Evolutionary conservation across 2,113 vertebrate genomes (phyloP).

Genomic region (Emydocephalus ijimae): DNA sequence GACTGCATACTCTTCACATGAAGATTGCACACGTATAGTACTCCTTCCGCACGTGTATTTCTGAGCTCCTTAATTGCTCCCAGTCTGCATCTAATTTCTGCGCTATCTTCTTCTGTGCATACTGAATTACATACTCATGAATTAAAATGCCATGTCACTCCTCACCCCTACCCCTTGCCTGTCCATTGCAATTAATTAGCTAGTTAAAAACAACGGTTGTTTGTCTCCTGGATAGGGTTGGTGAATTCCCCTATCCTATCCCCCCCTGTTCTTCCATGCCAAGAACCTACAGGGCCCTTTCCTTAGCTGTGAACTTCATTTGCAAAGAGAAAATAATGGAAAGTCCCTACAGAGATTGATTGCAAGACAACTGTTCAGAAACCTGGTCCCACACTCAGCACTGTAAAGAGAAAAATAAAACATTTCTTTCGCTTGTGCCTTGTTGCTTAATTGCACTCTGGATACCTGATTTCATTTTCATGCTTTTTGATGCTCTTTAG

Average conservation of each 20-base stretch:
- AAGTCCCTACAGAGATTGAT: constrained; percentile 8
- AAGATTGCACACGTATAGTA: not conserved
- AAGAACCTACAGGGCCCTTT: constrained; percentile 29
- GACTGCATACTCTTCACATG: not conserved
- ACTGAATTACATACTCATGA: not conserved
- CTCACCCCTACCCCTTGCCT: rapidly evolving
- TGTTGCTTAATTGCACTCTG: constrained; percentile 57
- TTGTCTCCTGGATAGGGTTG: constrained; percentile 43
- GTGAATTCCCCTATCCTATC: constrained; percentile 25
- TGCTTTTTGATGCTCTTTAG: constrained; percentile 33
- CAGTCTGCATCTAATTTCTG: not conserved
- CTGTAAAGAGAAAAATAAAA: constrained; percentile 43
- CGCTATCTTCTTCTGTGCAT: not conserved
- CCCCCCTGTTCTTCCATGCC: constrained; percentile 39
- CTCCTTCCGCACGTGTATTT: not conserved
- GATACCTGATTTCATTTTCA: constrained; percentile 42
- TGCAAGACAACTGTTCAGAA: constrained; percentile 35
- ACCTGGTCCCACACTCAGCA: constrained; percentile 14
- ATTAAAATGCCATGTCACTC: not conserved
- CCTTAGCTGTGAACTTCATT: constrained; percentile 43
- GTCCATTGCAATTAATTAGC: constrained; percentile 50
- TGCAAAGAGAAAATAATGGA: constrained; percentile 7
- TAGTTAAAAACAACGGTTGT: constrained; percentile 39
- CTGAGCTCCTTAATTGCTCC: not conserved
- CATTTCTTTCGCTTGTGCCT: constrained; percentile 17